phyloP scores from a whole-genome alignment of 2,797 vertebrate genomes.

The Cercopithecus hamlyni region DNA sequence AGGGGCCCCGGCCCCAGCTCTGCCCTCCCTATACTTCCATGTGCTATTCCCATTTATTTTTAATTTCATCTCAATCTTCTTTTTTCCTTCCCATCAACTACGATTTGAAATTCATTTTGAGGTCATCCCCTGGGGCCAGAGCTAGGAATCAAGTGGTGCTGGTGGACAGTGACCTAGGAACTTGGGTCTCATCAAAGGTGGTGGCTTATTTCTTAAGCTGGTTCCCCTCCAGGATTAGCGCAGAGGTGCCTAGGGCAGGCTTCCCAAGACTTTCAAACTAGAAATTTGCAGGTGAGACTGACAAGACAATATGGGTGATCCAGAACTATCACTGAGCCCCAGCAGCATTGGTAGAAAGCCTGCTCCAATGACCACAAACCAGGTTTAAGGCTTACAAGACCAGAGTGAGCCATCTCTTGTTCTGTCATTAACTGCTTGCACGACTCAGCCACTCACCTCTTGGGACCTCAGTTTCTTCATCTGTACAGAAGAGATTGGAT shows the following conservation, averaged over 20 bases:
- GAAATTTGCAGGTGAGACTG: neutral
- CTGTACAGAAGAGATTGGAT: neutral
- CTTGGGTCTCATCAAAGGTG: neutral
- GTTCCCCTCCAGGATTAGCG: neutral
- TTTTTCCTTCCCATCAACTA: neutral
- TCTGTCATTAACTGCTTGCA: neutral
- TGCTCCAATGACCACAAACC: neutral
- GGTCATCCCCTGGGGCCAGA: neutral
- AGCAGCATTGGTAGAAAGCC: neutral
- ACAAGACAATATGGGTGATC: neutral
- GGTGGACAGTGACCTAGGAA: neutral
- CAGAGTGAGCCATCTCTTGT: neutral
- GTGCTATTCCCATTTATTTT: conserved; percentile 58
- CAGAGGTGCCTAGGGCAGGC: neutral
- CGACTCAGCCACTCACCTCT: neutral
- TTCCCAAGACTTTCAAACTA: neutral
- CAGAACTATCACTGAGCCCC: neutral
- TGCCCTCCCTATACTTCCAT: neutral
- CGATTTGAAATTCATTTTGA: neutral
- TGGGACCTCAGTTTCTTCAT: neutral
- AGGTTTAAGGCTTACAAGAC: neutral
- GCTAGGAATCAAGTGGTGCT: neutral
- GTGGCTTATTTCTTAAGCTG: neutral
- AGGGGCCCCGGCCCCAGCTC: neutral
- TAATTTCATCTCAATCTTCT: neutral